A percentile compares a stretch with the other conserved stretches of the same genome.
Conservation (phyloP, 1,140 invertebrate species). For the Ips typographus region DNA sequence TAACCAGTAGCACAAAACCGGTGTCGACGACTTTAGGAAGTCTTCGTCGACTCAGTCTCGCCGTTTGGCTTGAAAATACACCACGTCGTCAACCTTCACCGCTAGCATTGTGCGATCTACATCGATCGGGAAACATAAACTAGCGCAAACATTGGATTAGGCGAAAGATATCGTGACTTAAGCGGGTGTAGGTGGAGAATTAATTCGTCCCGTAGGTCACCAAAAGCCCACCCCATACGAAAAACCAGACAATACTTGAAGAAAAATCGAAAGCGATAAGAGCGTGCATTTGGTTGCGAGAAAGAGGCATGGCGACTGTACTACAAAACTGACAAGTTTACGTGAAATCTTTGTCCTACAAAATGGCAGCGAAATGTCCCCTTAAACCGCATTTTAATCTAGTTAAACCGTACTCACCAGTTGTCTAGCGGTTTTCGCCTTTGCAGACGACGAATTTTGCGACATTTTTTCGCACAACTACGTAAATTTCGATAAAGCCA, state of each 20-base stretch:
- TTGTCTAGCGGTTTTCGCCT: constrained; percentile 39
- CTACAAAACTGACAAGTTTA: constrained; percentile 36
- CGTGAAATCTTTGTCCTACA: constrained; percentile 38
- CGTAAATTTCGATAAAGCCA: constrained; percentile 41
- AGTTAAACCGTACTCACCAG: constrained; percentile 40
- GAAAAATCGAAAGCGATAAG: constrained; percentile 9
- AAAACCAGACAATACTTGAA: not conserved
- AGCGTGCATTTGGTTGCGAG: constrained; percentile 19
- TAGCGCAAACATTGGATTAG: constrained; percentile 6
- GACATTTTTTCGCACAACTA: constrained; percentile 38
- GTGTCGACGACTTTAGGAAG: constrained; percentile 22
- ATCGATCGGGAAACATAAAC: constrained; percentile 32
- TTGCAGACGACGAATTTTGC: constrained; percentile 39
- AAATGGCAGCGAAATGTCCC: constrained; percentile 35
- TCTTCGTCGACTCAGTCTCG: too few species aligned
- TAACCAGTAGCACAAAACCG: constrained; percentile 16
- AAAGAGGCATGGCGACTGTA: constrained; percentile 41
- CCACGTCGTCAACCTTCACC: constrained; percentile 9
- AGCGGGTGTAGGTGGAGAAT: too few species aligned
- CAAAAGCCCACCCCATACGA: not conserved
- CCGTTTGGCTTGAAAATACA: constrained; percentile 13
- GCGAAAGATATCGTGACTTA: not conserved
- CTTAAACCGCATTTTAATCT: not conserved
- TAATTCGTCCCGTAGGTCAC: not conserved
- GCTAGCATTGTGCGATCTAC: constrained; percentile 20